Evolutionary conservation across 2,797 vertebrate species (phyloP).

Genomic region (Neostethus bicornis): DNA sequence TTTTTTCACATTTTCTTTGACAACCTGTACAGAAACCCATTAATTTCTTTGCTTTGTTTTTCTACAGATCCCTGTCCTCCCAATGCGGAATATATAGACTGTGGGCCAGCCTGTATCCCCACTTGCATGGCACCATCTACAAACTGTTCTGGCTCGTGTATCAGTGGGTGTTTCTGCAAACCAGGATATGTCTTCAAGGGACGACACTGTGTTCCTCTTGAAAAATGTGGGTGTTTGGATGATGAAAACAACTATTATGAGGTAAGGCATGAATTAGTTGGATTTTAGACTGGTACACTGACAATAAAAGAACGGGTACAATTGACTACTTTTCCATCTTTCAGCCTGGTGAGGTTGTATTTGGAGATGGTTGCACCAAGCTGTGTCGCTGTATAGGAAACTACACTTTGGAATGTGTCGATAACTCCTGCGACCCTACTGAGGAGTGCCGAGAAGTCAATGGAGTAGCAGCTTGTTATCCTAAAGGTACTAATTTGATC

Average conservation of each 20-base stretch:
- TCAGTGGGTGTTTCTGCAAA: conserved; percentile 80
- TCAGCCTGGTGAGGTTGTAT: conserved; percentile 71
- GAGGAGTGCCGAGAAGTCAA: conserved; percentile 78
- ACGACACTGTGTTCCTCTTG: conserved; percentile 69
- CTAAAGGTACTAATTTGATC: conserved; percentile 70
- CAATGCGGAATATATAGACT: conserved; percentile 75
- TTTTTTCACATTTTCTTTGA: background rate
- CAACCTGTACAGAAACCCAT: background rate
- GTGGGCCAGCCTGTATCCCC: conserved; percentile 80
- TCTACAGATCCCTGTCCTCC: conserved; percentile 71
- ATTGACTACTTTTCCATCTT: conserved; percentile 6
- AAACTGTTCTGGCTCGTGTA: conserved; percentile 76
- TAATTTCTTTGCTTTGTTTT: background rate
- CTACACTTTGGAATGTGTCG: conserved; percentile 79
- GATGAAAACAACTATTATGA: conserved; percentile 78
- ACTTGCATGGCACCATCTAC: conserved; percentile 77
- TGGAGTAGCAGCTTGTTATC: conserved; percentile 75
- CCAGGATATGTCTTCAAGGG: conserved; percentile 81
- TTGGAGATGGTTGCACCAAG: conserved; percentile 75
- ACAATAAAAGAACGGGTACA: too few relatives aligned
- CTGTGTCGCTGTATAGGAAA: conserved; percentile 79
- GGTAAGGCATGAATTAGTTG: conserved; percentile 50
- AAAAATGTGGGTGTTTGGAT: conserved; percentile 80
- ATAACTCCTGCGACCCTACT: conserved; percentile 74
- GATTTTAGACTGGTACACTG: background rate